Conservation (phyloP, 1,140 invertebrate species). For the Ridgeia piscesae region DNA sequence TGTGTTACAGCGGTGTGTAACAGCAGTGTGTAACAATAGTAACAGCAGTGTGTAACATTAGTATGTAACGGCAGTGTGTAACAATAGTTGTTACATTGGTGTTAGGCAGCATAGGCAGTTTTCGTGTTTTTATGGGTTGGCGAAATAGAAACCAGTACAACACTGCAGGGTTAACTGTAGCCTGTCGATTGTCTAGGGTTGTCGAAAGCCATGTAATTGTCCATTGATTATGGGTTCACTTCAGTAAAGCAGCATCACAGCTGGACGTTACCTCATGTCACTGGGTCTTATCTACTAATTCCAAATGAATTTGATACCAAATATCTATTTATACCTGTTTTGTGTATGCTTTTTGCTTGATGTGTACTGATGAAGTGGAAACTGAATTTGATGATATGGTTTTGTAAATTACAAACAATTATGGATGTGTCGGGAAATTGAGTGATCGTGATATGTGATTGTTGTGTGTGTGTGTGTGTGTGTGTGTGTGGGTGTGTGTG, state of each 20-base stretch:
- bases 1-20: background rate
- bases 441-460: background rate
- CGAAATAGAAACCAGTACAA: background rate
- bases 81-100: background rate
- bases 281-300: background rate
- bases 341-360: background rate
- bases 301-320: background rate
- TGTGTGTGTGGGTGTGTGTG: background rate
- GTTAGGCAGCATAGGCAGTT: background rate
- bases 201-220: background rate
- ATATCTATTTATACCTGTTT: background rate
- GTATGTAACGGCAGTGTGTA: background rate
- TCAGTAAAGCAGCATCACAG: background rate
- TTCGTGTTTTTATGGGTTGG: background rate
- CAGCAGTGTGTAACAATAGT: background rate
- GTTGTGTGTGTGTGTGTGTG: background rate
- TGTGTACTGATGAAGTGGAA: background rate
- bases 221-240: background rate
- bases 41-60: background rate
- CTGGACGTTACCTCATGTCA: background rate
- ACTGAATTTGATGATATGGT: background rate
- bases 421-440: background rate
- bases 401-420: constrained; percentile 7
- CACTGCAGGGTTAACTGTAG: background rate
- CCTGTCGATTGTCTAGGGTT: background rate